Evolutionary conservation across 2,797 vertebrate species (phyloP).

Genomic region (Macroramphosus scolopax): DNA sequence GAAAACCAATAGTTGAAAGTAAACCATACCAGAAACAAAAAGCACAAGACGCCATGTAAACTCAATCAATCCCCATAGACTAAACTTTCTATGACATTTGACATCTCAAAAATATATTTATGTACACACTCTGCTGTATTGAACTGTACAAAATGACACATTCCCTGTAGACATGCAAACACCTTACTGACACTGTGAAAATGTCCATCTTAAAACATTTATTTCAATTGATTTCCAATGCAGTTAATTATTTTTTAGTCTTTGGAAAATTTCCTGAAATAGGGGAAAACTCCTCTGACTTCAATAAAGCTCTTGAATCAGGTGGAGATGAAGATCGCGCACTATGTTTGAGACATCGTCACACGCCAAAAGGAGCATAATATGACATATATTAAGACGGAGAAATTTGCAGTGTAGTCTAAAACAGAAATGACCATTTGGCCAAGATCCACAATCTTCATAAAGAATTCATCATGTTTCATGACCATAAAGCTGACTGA

Average conservation of each 20-base stretch:
- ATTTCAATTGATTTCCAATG: slow-evolving; percentile 5
- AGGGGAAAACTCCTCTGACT: not conserved
- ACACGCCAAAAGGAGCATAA: too few species aligned
- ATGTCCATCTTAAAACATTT: slow-evolving; percentile 36
- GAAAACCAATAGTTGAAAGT: slow-evolving; percentile 63
- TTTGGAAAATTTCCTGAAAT: slow-evolving; percentile 11
- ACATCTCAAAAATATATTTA: slow-evolving; percentile 82
- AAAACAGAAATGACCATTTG: slow-evolving; percentile 23
- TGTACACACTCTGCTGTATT: slow-evolving; percentile 87
- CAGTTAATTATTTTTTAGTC: slow-evolving; percentile 7
- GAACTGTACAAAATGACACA: slow-evolving; percentile 75
- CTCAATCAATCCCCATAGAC: slow-evolving; percentile 66
- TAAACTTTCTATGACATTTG: slow-evolving; percentile 71
- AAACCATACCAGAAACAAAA: slow-evolving; percentile 38
- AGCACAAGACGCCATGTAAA: slow-evolving; percentile 66
- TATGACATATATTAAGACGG: slow-evolving; percentile 31
- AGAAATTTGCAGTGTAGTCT: slow-evolving; percentile 35
- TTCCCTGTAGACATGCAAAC: slow-evolving; percentile 78
- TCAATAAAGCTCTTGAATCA: slow-evolving; percentile 19
- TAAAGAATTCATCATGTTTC: slow-evolving; percentile 10
- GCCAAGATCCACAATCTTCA: too few species aligned
- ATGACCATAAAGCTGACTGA: slow-evolving; percentile 23
- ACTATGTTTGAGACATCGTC: slow-evolving; percentile 8
- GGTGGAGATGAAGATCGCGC: slow-evolving; percentile 6
- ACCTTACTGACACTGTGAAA: slow-evolving; percentile 66